phyloP scores from a whole-genome alignment of 2,113 vertebrate species.

The Anarrhichthys ocellatus region DNA sequence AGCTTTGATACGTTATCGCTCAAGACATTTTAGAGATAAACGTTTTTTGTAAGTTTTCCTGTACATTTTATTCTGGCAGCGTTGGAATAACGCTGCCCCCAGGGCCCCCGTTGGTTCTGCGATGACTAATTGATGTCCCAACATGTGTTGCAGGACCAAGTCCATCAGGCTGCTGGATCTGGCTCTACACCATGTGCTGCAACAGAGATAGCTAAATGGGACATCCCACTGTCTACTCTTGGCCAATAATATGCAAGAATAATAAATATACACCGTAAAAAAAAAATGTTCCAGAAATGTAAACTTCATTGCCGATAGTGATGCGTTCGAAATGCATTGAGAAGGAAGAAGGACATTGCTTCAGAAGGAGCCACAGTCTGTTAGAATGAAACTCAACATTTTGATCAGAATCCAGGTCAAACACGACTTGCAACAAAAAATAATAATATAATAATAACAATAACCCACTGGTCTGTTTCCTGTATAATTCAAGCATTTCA shows the following conservation, averaged over 20 bases:
- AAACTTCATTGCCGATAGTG: too few relatives aligned
- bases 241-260: conserved; percentile 12
- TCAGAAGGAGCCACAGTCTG: background rate
- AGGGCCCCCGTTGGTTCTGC: conserved; percentile 20
- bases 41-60: background rate
- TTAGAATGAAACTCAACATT: too few relatives aligned
- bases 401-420: background rate
- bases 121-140: conserved; percentile 70
- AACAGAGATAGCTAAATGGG: conserved; percentile 40
- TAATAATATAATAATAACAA: too few relatives aligned
- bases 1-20: background rate
- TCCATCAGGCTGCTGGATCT: conserved; percentile 39
- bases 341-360: background rate
- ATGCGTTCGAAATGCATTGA: background rate
- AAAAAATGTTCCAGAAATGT: background rate
- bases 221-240: background rate
- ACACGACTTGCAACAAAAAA: background rate
- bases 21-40: background rate
- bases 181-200: conserved; percentile 3
- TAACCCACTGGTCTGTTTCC: too few relatives aligned
- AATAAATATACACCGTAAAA: background rate
- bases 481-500: background rate
- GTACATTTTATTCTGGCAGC: background rate
- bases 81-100: conserved; percentile 11
- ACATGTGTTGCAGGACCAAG: conserved; percentile 51